phyloP scores from a whole-genome alignment of 2,113 vertebrate genomes.

The Chionodraco myersi region DNA sequence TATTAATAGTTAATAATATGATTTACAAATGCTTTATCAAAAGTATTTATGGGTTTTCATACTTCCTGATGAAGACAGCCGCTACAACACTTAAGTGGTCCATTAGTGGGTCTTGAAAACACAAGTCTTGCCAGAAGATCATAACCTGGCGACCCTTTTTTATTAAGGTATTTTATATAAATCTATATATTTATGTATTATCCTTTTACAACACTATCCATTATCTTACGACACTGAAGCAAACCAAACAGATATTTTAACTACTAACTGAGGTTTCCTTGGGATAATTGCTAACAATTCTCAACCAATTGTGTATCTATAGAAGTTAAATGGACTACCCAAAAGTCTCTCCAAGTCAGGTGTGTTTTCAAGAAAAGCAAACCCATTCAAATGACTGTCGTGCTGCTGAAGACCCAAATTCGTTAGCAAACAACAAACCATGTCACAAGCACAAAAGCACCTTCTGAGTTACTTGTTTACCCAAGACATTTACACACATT shows the following conservation, averaged over 20 bases:
- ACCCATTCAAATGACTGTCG: constrained; percentile 27
- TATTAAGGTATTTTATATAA: not conserved
- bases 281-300: not conserved
- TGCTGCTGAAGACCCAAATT: constrained; percentile 17
- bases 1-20: no score
- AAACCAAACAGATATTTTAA: not conserved
- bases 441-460: not conserved
- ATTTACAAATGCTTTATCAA: no score
- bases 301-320: not conserved
- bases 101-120: not conserved
- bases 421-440: not conserved
- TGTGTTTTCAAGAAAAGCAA: not conserved
- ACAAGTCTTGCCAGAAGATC: not conserved
- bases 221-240: not conserved
- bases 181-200: no score
- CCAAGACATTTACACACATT: constrained; percentile 33
- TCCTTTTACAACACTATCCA: no score
- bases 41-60: no score
- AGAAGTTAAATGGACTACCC: no score
- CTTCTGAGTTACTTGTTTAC: not conserved
- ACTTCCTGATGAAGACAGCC: no score
- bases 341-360: not conserved
- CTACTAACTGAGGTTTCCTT: no score
- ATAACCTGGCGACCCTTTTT: not conserved
- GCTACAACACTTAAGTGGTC: no score